Evolutionary conservation across 35 echinoderm and acorn worm genomes (phyloP).

Genomic region (Heliocidaris tuberculata): DNA sequence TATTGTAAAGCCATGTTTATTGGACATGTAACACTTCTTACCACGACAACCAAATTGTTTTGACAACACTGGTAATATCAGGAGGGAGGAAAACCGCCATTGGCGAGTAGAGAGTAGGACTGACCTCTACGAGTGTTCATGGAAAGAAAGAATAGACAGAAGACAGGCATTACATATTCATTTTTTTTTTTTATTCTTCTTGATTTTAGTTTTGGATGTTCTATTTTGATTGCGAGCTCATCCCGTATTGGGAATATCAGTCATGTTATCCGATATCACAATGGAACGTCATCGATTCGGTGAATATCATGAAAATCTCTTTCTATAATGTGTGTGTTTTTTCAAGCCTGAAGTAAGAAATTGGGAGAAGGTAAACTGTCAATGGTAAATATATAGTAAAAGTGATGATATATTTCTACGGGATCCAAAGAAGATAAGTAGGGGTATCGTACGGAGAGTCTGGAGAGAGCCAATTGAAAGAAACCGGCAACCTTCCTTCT

Average conservation of each 20-base stretch:
- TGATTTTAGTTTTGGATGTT: not conserved
- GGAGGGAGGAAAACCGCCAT: not conserved
- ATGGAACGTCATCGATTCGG: no score
- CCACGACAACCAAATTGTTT: slow-evolving; percentile 25
- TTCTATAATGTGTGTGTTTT: no score
- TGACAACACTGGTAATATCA: slow-evolving; percentile 7
- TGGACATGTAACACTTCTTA: slow-evolving; percentile 10
- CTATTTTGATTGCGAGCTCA: not conserved
- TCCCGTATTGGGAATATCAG: not conserved
- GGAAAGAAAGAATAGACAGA: not conserved
- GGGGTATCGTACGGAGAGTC: no score
- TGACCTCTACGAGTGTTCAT: not conserved
- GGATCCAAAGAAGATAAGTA: no score
- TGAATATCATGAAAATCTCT: not conserved
- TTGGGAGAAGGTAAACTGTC: no score
- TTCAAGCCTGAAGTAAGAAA: no score
- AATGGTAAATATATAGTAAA: no score
- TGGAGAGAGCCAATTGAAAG: no score
- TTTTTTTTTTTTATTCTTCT: not conserved
- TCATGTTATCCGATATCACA: no score
- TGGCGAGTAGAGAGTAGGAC: not conserved
- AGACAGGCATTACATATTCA: not conserved
- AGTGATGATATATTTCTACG: no score
- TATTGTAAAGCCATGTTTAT: slow-evolving; percentile 14
- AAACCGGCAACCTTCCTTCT: no score